Conservation (phyloP, 2,113 vertebrate species). For the Anoplopoma fimbria region DNA sequence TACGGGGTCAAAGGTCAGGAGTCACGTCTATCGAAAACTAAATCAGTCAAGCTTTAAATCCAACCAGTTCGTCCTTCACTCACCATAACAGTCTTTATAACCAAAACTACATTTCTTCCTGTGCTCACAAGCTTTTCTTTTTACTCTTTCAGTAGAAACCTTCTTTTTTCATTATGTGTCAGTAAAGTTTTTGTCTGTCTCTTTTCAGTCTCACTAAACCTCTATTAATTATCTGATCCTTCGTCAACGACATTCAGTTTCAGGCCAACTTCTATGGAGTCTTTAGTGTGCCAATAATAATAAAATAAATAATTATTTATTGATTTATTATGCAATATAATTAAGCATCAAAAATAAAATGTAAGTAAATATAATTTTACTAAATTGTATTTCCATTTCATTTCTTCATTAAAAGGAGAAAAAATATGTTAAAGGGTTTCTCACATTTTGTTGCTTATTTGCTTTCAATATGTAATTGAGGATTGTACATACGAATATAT, state of each 20-base stretch:
- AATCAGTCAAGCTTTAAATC: too few relatives aligned
- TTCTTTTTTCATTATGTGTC: neutral
- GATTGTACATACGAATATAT: too few relatives aligned
- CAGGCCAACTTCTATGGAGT: conserved; percentile 34
- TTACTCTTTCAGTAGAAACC: neutral
- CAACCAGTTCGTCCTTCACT: too few relatives aligned
- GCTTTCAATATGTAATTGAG: neutral
- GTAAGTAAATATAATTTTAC: neutral
- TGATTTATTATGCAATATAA: neutral
- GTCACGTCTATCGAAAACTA: neutral
- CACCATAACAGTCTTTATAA: neutral
- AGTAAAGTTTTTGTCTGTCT: too few relatives aligned
- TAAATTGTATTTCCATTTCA: too few relatives aligned
- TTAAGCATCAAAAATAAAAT: neutral
- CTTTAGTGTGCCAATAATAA: conserved; percentile 35
- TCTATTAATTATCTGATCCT: neutral
- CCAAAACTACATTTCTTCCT: conserved; percentile 10
- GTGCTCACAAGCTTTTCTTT: neutral
- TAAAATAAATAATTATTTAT: neutral
- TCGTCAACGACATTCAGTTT: neutral
- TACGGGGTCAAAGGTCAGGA: neutral
- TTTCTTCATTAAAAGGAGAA: too few relatives aligned
- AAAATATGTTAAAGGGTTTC: too few relatives aligned
- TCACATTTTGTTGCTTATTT: neutral
- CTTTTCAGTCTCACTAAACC: neutral